Conservation (phyloP, 2,888 invertebrate genomes). For the Eudasyphora cyanicolor region DNA sequence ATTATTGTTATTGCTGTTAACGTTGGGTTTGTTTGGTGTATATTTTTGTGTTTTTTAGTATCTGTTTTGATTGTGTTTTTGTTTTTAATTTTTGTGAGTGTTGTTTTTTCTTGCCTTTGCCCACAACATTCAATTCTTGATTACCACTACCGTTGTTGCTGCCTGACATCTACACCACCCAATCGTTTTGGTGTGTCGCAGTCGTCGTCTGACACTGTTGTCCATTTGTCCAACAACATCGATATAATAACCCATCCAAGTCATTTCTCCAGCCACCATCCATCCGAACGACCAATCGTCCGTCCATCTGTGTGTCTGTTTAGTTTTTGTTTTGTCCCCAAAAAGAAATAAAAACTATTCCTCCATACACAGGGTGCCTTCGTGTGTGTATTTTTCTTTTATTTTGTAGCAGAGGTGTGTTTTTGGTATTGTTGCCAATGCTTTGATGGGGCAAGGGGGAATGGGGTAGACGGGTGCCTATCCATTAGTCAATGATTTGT, state of each 20-base stretch:
- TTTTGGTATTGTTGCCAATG: not conserved
- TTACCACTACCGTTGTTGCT: not conserved
- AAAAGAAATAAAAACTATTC: not conserved
- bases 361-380: too few relatives aligned
- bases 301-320: not conserved
- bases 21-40: not conserved
- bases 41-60: not conserved
- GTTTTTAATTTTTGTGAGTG: constrained; percentile 3
- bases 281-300: not conserved
- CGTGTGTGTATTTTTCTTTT: not conserved
- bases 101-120: constrained; percentile 10
- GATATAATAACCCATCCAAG: not conserved
- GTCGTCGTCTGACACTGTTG: not conserved
- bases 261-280: not conserved
- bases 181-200: not conserved
- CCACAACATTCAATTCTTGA: constrained; percentile 10
- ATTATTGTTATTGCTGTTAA: constrained; percentile 20
- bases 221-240: not conserved
- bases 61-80: constrained; percentile 28
- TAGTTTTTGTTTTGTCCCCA: not conserved
- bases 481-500: constrained; percentile 19
- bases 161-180: not conserved
- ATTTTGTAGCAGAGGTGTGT: not conserved
- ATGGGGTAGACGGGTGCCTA: not conserved
- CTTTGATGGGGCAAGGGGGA: not conserved